Evolutionary conservation across 2,888 invertebrate genomes (phyloP).

Genomic region (Scaptomyza parva): DNA sequence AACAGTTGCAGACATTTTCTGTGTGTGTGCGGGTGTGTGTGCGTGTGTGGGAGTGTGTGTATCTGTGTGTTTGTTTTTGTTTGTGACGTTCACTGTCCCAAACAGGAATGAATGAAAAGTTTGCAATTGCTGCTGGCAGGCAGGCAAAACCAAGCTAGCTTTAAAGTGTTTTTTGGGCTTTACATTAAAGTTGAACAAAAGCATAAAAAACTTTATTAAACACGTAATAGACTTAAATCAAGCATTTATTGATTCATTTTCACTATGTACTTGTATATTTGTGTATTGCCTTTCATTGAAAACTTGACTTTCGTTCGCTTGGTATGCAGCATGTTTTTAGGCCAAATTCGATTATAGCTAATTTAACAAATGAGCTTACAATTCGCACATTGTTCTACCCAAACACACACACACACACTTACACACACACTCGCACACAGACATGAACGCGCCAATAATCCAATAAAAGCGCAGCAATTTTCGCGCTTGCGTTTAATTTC

Average conservation of each 20-base stretch:
- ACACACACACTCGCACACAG: constrained; percentile 1
- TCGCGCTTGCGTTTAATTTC: constrained; percentile 80
- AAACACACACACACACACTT: constrained; percentile 8
- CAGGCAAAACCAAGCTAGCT: constrained; percentile 52
- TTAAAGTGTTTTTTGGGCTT: constrained; percentile 48
- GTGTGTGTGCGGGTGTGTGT: not conserved
- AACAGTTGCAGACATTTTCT: constrained; percentile 82
- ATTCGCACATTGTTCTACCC: constrained; percentile 72
- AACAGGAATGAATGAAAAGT: constrained; percentile 79
- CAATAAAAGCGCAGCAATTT: constrained; percentile 76
- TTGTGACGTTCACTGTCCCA: constrained; percentile 72
- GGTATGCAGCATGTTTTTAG: constrained; percentile 48
- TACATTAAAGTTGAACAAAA: not conserved
- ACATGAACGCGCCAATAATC: constrained; percentile 60
- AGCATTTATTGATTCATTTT: not conserved
- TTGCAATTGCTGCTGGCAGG: constrained; percentile 67
- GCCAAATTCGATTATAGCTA: constrained; percentile 66
- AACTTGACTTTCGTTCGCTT: constrained; percentile 21
- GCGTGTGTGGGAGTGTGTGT: constrained; percentile 4
- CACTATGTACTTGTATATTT: constrained; percentile 17
- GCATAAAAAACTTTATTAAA: too few relatives aligned
- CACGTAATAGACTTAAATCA: not conserved
- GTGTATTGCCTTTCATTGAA: not conserved
- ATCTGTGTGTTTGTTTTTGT: constrained; percentile 38
- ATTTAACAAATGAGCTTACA: constrained; percentile 77